A percentile compares a stretch with the other conserved stretches of the same genome.
Conservation (phyloP, 2,113 vertebrate genomes). For the Tachysurus fulvidraco region DNA sequence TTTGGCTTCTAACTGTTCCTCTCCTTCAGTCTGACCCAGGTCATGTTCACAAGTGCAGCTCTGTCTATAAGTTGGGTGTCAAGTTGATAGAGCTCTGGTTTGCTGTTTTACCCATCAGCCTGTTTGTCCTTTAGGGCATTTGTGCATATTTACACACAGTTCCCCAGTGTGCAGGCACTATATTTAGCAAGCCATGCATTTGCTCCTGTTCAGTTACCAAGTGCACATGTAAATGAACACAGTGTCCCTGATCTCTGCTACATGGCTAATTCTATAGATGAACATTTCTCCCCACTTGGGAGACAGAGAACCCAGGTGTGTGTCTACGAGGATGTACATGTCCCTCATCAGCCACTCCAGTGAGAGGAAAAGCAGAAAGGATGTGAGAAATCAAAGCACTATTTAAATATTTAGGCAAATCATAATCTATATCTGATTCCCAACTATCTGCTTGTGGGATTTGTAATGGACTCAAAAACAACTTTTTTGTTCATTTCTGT, state of each 20-base stretch:
- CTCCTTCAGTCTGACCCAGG: background rate
- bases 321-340: background rate
- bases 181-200: slow-evolving; percentile 5
- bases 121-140: background rate
- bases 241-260: background rate
- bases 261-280: background rate
- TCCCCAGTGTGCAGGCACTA: slow-evolving; percentile 1
- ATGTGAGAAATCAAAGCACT: background rate
- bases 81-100: background rate
- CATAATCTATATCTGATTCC: background rate
- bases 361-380: background rate
- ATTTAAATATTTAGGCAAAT: background rate
- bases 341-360: background rate
- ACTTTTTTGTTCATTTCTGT: background rate
- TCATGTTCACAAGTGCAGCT: background rate
- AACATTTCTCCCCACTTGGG: slow-evolving; percentile 1
- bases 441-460: background rate
- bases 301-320: slow-evolving; percentile 9
- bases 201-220: background rate
- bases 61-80: background rate
- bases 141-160: background rate
- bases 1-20: background rate
- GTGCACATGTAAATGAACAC: background rate
- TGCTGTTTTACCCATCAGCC: background rate
- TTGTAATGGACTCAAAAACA: background rate